These are phyloP conservation scores for Sturnira hondurensis DNA, from an alignment of 2,113 vertebrate species.

Conservation along the genomic window DNA sequence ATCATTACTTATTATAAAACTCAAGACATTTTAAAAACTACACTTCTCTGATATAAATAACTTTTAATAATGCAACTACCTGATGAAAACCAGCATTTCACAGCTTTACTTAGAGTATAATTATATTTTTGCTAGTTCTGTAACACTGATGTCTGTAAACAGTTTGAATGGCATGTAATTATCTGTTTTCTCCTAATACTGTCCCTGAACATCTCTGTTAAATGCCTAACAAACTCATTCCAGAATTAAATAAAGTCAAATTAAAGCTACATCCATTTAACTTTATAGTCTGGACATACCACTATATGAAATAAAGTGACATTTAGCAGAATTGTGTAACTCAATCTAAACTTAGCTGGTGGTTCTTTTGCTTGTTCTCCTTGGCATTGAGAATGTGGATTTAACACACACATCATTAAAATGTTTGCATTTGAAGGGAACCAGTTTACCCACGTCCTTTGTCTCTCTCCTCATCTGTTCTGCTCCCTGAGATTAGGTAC, in stretches of 20 bases:
- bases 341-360: neutral
- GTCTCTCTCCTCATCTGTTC: neutral
- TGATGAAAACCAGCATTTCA: neutral
- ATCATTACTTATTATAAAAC: neutral
- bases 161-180: conserved; percentile 17
- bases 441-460: neutral
- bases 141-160: conserved; percentile 8
- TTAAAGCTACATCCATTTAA: neutral
- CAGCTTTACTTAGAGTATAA: neutral
- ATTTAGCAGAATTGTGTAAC: neutral
- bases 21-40: conserved; percentile 21
- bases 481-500: neutral
- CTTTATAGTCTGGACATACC: neutral
- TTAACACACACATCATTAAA: neutral
- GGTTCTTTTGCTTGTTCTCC: neutral
- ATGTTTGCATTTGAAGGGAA: neutral
- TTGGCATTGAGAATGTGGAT: neutral
- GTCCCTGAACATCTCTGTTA: neutral
- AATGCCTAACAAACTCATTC: neutral
- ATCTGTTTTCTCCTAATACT: conserved; percentile 20
- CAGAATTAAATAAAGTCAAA: conserved; percentile 13
- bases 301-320: neutral
- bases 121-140: neutral
- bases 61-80: conserved; percentile 5
- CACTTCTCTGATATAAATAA: neutral